Conservation (phyloP, 2,888 invertebrate species). For the Fragum sueziense region DNA sequence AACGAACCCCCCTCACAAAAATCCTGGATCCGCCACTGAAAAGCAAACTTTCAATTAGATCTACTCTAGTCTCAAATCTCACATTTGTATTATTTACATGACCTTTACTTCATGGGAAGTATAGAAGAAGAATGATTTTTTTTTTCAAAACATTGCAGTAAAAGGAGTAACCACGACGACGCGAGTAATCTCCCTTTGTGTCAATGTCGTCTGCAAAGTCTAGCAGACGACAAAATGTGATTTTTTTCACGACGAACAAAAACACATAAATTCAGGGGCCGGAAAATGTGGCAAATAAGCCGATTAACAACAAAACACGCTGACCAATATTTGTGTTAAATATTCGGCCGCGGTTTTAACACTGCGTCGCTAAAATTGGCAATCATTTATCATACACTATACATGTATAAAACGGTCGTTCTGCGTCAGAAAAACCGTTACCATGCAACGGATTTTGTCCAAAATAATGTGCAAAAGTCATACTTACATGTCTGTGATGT, state of each 20-base stretch:
- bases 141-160: no score
- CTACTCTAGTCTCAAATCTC: no score
- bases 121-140: no score
- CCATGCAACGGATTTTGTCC: not conserved
- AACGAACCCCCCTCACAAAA: no score
- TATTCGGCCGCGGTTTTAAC: constrained; percentile 4
- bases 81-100: no score
- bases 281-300: not conserved
- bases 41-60: no score
- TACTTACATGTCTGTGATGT: constrained; percentile 76
- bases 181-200: not conserved
- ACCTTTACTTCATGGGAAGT: no score
- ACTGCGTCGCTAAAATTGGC: constrained; percentile 13
- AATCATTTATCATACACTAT: constrained; percentile 1
- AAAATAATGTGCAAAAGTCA: not conserved
- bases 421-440: not conserved
- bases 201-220: not conserved
- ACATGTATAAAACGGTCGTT: not conserved
- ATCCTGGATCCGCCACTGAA: no score
- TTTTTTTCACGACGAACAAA: not conserved
- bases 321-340: constrained; percentile 18
- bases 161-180: no score
- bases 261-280: not conserved
- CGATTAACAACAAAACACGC: constrained; percentile 12
- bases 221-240: not conserved